Evolutionary conservation across 2,888 invertebrate genomes (phyloP).

Genomic region (Labia minor): DNA sequence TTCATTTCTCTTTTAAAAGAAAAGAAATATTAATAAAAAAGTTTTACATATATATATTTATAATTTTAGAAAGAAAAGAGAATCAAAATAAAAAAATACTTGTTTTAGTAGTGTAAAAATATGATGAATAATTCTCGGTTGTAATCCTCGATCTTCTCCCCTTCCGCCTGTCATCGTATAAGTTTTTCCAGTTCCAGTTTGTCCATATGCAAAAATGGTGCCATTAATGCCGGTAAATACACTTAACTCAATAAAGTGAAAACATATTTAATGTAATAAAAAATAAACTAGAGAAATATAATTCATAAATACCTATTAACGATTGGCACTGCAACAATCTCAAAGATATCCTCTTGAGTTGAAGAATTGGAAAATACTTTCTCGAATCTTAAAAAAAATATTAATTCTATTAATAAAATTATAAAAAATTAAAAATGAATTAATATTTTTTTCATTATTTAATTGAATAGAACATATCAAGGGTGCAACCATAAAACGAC

Average conservation of each 20-base stretch:
- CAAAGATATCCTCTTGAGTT: conserved; percentile 38
- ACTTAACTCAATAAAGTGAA: conserved; percentile 32
- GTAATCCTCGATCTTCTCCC: conserved; percentile 40
- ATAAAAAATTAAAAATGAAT: too few relatives aligned
- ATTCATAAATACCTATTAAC: conserved; percentile 39
- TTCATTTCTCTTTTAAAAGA: not conserved
- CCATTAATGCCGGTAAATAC: conserved; percentile 45
- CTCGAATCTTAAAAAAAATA: conserved; percentile 37
- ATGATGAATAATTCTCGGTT: conserved; percentile 42
- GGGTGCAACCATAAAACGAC: too few relatives aligned
- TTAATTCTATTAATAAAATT: too few relatives aligned
- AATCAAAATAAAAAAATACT: too few relatives aligned
- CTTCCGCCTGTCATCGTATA: conserved; percentile 42
- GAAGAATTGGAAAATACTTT: conserved; percentile 38
- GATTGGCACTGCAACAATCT: conserved; percentile 40
- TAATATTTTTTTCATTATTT: too few relatives aligned
- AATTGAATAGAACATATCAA: too few relatives aligned
- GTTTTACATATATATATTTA: too few relatives aligned
- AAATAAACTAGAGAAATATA: too few relatives aligned
- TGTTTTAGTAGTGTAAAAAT: conserved; percentile 38
- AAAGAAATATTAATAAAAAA: not conserved
- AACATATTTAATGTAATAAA: conserved; percentile 3
- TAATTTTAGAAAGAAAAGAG: not conserved
- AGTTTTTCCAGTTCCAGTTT: conserved; percentile 48
- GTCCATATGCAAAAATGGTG: conserved; percentile 46